phyloP scores from a whole-genome alignment of 1,140 invertebrate species.

The Drosophila orosa region DNA sequence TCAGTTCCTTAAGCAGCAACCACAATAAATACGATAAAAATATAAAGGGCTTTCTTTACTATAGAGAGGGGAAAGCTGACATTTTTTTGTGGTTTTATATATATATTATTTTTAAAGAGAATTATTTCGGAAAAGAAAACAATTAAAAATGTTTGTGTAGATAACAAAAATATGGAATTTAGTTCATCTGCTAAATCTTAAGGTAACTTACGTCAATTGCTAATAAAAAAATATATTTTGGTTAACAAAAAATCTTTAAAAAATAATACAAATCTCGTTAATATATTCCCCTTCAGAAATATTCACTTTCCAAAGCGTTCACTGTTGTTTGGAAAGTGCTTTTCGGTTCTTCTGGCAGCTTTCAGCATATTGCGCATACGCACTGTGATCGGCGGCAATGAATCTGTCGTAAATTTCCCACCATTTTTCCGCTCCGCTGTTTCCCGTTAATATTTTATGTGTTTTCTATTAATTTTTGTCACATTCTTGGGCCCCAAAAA shows the following conservation, averaged over 20 bases:
- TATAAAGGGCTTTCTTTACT: neutral
- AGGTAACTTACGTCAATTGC: no score
- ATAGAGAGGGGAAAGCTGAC: neutral
- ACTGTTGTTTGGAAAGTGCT: constrained; percentile 9
- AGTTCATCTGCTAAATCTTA: neutral
- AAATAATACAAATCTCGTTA: neutral
- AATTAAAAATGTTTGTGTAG: neutral
- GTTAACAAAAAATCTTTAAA: neutral
- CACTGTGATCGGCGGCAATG: constrained; percentile 46
- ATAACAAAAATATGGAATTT: no score
- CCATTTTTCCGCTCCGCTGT: constrained; percentile 10
- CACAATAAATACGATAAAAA: constrained; percentile 8
- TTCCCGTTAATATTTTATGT: constrained; percentile 70
- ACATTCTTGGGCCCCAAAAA: constrained; percentile 38
- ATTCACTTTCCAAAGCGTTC: neutral
- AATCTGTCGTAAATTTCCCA: constrained; percentile 31
- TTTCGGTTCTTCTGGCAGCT: constrained; percentile 3
- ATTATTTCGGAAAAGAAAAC: neutral
- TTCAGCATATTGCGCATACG: constrained; percentile 62
- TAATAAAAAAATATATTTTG: no score
- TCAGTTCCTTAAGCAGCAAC: constrained; percentile 21
- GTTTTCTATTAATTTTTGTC: constrained; percentile 79
- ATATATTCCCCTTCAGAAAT: neutral
- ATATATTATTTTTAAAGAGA: neutral
- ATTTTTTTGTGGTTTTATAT: neutral